Evolutionary conservation across 1,140 invertebrate genomes (phyloP).

Genomic region (Lordiphosa clarofinis): DNA sequence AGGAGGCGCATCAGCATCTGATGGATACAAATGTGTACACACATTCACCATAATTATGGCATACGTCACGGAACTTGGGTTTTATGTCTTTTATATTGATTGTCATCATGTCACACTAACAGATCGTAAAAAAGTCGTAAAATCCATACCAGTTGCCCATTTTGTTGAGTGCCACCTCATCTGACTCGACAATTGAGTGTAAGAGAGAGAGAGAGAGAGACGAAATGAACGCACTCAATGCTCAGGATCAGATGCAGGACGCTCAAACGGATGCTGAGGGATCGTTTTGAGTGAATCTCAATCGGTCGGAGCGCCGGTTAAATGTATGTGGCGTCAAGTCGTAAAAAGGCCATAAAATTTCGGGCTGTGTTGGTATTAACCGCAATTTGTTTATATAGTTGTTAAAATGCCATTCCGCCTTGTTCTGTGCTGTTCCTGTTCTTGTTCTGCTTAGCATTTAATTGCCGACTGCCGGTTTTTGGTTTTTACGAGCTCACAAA

Average conservation of each 20-base stretch:
- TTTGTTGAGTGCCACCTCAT: background rate
- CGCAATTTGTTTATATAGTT: slow-evolving; percentile 77
- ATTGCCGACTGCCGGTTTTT: slow-evolving; percentile 58
- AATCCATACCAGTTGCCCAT: slow-evolving; percentile 32
- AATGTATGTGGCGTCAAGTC: slow-evolving; percentile 78
- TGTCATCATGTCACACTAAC: slow-evolving; percentile 76
- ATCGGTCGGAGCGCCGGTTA: slow-evolving; percentile 15
- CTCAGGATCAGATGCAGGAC: slow-evolving; percentile 30
- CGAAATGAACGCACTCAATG: slow-evolving; percentile 28
- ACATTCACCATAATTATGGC: slow-evolving; percentile 63
- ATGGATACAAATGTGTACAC: slow-evolving; percentile 43
- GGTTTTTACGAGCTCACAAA: slow-evolving; percentile 64
- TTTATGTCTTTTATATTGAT: slow-evolving; percentile 78
- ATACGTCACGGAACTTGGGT: slow-evolving; percentile 77
- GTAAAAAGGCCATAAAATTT: slow-evolving; percentile 77
- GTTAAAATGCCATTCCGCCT: slow-evolving; percentile 72
- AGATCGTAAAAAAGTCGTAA: slow-evolving; percentile 79
- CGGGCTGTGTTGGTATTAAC: slow-evolving; percentile 62
- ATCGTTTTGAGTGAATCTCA: slow-evolving; percentile 16
- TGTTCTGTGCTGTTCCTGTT: slow-evolving; percentile 44
- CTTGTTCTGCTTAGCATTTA: slow-evolving; percentile 63
- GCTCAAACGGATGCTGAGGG: slow-evolving; percentile 17
- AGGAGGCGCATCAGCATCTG: slow-evolving; percentile 54
- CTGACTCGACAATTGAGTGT: slow-evolving; percentile 25
- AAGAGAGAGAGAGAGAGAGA: background rate